Conservation (phyloP, 2,888 invertebrate genomes). For the Nymphalis urticae region DNA sequence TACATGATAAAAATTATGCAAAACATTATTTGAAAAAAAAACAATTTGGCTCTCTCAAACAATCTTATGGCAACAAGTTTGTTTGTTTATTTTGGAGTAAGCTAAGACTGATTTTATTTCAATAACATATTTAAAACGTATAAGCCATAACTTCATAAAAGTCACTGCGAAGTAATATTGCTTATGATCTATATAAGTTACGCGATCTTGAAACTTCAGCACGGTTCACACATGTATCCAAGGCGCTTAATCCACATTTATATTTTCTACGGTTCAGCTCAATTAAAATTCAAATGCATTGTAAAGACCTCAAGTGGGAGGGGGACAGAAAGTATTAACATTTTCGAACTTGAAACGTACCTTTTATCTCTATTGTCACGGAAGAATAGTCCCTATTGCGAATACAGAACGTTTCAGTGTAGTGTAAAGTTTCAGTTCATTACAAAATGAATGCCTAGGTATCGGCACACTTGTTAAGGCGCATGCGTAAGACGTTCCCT, state of each 20-base stretch:
- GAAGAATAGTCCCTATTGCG: constrained; percentile 41
- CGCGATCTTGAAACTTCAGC: constrained; percentile 4
- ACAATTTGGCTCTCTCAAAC: no score
- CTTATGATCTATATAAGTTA: background rate
- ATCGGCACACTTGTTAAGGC: constrained; percentile 46
- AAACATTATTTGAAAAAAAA: no score
- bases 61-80: no score
- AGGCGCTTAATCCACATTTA: constrained; percentile 11
- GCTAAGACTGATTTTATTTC: no score
- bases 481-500: constrained; percentile 61
- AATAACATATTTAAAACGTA: no score
- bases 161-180: no score
- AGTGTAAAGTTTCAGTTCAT: constrained; percentile 56
- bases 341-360: constrained; percentile 53
- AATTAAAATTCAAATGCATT: constrained; percentile 63
- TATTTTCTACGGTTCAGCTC: constrained; percentile 39
- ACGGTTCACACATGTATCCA: constrained; percentile 1
- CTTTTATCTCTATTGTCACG: constrained; percentile 44
- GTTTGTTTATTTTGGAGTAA: no score
- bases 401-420: constrained; percentile 40
- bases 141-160: no score
- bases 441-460: constrained; percentile 61
- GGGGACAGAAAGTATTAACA: constrained; percentile 49
- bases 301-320: constrained; percentile 49
- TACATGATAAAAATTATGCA: no score